These are phyloP conservation scores for Phalacrocorax brasilianus DNA, from an alignment of 2,113 vertebrate genomes.

Conservation along the genomic window DNA sequence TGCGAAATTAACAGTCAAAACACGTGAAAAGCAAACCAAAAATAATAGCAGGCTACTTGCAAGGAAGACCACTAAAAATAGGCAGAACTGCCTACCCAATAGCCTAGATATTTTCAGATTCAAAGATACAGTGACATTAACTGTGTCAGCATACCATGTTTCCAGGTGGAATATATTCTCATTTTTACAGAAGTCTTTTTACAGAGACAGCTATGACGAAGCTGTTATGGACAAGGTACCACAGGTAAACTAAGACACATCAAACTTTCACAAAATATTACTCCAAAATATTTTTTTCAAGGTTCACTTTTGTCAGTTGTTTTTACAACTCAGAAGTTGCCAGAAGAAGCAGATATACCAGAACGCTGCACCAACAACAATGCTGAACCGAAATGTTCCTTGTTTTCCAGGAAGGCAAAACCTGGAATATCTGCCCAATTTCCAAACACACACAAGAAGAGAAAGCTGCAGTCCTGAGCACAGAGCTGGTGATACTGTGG, in stretches of 20 bases:
- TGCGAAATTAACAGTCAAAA: not conserved
- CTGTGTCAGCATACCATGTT: not conserved
- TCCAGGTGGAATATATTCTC: not conserved
- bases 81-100: not conserved
- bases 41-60: not conserved
- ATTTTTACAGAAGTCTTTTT: not conserved
- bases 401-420: not conserved
- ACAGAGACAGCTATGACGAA: not conserved
- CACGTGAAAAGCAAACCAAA: not conserved
- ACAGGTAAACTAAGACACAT: not conserved
- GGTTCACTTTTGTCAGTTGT: not conserved
- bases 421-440: not conserved
- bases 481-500: not conserved
- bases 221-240: not conserved
- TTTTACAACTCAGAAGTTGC: not conserved
- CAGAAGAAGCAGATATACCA: not conserved
- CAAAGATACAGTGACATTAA: not conserved
- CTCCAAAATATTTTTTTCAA: not conserved
- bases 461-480: not conserved
- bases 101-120: not conserved
- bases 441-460: not conserved
- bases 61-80: not conserved
- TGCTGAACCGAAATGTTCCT: not conserved
- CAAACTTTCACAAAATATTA: not conserved
- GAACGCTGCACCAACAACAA: not conserved